Evolutionary conservation across 2,797 vertebrate genomes (phyloP).

Genomic region (Tolypeutes matacus): DNA sequence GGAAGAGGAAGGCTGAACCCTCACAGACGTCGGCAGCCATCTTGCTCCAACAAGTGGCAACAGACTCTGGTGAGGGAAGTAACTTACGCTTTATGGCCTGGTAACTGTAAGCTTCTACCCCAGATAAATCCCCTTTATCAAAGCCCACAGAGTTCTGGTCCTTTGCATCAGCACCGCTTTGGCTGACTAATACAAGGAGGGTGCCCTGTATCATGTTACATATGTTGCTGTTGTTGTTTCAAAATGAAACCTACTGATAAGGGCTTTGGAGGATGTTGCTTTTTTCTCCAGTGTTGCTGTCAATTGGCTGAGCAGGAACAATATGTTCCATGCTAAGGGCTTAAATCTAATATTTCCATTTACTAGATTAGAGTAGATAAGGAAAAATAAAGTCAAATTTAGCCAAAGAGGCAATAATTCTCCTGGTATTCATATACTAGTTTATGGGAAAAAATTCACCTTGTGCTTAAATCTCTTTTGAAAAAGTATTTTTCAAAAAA

Average conservation of each 20-base stretch:
- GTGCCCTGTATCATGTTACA: neutral
- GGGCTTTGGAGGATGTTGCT: neutral
- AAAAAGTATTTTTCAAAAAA: no score
- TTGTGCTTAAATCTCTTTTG: conserved; percentile 47
- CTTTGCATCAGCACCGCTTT: no score
- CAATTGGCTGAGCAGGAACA: neutral
- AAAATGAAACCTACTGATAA: neutral
- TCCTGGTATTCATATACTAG: conserved; percentile 43
- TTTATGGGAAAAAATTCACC: conserved; percentile 20
- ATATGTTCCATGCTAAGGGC: neutral
- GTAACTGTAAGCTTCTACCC: no score
- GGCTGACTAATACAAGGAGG: no score
- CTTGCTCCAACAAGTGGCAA: no score
- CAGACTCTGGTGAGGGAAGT: no score
- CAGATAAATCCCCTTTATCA: no score
- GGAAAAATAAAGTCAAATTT: conserved; percentile 42
- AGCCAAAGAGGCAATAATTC: conserved; percentile 37
- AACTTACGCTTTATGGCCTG: no score
- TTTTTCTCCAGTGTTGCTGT: neutral
- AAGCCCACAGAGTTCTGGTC: no score
- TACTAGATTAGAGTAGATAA: conserved; percentile 44
- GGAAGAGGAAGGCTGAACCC: no score
- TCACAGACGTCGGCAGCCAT: no score
- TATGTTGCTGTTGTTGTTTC: neutral
- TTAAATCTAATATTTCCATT: conserved; percentile 8